Evolutionary conservation across 2,797 vertebrate genomes (phyloP).

Genomic region (Crax fasciolata): DNA sequence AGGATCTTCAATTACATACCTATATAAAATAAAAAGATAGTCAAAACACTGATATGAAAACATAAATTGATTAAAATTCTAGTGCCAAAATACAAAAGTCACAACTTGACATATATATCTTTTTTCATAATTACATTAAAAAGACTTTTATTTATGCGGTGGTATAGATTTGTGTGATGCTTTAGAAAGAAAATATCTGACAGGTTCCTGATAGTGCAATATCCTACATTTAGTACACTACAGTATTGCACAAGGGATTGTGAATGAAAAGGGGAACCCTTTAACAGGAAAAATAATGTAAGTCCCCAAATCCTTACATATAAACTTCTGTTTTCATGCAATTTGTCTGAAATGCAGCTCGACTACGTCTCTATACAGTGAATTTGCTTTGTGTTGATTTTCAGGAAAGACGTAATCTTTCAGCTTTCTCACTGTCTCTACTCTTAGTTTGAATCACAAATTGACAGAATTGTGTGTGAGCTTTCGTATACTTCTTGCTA

Average conservation of each 20-base stretch:
- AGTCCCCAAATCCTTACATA: not conserved
- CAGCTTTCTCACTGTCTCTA: not conserved
- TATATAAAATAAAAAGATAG: not conserved
- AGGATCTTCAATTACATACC: not conserved
- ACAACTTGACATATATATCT: not conserved
- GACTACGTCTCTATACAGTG: not conserved
- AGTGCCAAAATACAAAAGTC: not conserved
- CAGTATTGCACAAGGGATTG: not conserved
- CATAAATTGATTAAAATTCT: not conserved
- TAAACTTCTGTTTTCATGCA: not conserved
- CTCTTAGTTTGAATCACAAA: not conserved
- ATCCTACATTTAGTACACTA: not conserved
- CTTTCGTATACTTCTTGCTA: not conserved
- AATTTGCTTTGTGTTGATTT: not conserved
- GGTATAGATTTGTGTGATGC: not conserved
- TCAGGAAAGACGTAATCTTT: not conserved
- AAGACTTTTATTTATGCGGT: not conserved
- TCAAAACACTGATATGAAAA: not conserved
- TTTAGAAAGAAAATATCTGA: slow-evolving; percentile 10
- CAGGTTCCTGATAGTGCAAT: not conserved
- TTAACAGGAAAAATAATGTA: not conserved
- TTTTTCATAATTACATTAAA: not conserved
- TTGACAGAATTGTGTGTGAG: not conserved
- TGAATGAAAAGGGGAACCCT: not conserved
- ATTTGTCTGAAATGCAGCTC: not conserved